phyloP scores from a whole-genome alignment of 2,113 vertebrate genomes.

The Pheucticus melanocephalus region DNA sequence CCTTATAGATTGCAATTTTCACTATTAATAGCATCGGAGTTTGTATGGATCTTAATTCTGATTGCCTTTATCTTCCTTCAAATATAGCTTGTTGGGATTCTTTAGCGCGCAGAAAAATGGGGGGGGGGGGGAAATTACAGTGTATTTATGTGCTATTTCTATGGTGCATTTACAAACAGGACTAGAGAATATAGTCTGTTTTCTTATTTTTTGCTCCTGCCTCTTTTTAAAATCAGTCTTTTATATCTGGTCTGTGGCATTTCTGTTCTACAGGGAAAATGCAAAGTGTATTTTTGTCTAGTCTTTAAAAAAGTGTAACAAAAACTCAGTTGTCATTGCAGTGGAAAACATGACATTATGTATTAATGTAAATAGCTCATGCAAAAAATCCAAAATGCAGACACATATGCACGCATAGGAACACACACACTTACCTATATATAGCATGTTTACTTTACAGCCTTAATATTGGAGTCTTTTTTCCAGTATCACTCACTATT shows the following conservation, averaged over 20 bases:
- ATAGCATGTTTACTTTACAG: not conserved
- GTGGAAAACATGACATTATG: not conserved
- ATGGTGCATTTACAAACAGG: not conserved
- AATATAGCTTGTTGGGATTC: not conserved
- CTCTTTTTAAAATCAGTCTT: not conserved
- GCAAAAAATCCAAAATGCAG: not conserved
- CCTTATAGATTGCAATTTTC: not conserved
- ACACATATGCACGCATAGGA: too few relatives aligned
- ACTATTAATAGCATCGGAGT: not conserved
- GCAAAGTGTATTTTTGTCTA: not conserved
- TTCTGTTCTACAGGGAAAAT: not conserved
- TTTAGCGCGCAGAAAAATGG: not conserved
- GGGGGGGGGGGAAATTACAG: accelerated
- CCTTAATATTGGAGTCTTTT: not conserved
- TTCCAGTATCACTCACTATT: not conserved
- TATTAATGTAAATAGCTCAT: not conserved
- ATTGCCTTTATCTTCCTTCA: not conserved
- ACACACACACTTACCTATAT: not conserved
- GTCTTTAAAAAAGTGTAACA: not conserved
- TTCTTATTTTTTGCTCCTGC: not conserved
- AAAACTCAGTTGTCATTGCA: not conserved
- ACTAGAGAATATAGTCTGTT: not conserved
- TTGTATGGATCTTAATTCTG: not conserved
- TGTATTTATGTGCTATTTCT: not conserved
- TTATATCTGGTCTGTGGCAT: not conserved